These are phyloP conservation scores for Paramuricea clavata DNA, from an alignment of 92 coral and sea anemone genomes.

Conservation along the genomic window DNA sequence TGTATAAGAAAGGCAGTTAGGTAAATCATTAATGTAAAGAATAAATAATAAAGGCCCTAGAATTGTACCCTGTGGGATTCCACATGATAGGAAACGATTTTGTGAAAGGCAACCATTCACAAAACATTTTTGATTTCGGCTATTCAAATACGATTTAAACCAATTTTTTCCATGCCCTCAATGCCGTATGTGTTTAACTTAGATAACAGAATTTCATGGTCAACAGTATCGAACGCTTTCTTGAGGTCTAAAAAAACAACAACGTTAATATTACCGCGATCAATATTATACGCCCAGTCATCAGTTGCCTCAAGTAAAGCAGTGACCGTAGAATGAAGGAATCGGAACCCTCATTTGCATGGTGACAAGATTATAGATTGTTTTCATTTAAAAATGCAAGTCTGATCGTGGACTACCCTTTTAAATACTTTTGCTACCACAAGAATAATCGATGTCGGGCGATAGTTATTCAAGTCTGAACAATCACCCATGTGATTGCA, in stretches of 20 bases:
- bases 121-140: slow-evolving; percentile 49
- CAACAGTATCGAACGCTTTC: too few relatives aligned
- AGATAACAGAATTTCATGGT: too few relatives aligned
- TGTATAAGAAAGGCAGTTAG: neutral
- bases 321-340: slow-evolving; percentile 56
- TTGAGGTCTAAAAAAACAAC: slow-evolving; percentile 9
- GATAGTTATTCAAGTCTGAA: too few relatives aligned
- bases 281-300: slow-evolving; percentile 59
- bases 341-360: slow-evolving; percentile 43
- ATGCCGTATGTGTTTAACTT: neutral
- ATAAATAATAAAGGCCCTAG: too few relatives aligned
- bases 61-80: too few relatives aligned
- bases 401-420: neutral
- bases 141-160: too few relatives aligned
- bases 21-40: too few relatives aligned
- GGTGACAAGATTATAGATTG: slow-evolving; percentile 20
- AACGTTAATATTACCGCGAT: slow-evolving; percentile 53
- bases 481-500: too few relatives aligned
- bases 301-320: too few relatives aligned
- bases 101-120: slow-evolving; percentile 7
- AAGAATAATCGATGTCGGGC: neutral
- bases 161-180: neutral
- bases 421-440: neutral
- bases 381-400: neutral
- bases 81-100: slow-evolving; percentile 36